Base-by-base conservation (phyloP, 2,113 vertebrate species). In the Tamias sibiricus region DNA sequence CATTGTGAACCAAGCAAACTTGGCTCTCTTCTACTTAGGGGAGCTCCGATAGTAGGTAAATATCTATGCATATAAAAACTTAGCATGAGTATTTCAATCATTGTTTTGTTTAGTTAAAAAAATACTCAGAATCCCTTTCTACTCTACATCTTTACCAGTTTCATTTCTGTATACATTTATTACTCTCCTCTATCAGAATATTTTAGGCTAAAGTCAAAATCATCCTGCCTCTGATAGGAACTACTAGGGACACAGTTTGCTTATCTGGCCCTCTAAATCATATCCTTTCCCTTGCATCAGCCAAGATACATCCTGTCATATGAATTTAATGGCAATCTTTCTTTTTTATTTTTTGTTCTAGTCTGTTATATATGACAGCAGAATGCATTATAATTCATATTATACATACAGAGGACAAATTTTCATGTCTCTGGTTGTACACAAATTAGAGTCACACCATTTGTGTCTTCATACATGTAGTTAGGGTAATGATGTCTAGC, bases 201-300 rank as follows among this genome's bases (percentile, higher is more conserved):
- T 42, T 83, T 93, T 57, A 91, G 44, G 11, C 30, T 81, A 49
- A 52, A 77, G 22, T 68, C 16, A 76, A 84, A 94, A 87, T 92
- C 77, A 66, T 8, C 20, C 35, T 84, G 13, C 20, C 54, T 47
- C 4, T 81, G 8, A 30, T 57, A 68, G 47, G 20, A 94, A 35
- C 8, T 82, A 32, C 1, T 44, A 74, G 30, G 42, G 71, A 49
- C 2, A 42, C 30, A 35, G 8, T 88, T 95, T 86, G 22, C 49
- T 80, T 90, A 77, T 24, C 24, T 91, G 68, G 22, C 26, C 30
- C 14, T 96, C 93, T 96, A 93, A 96, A 82, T 79, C 47, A 44
- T 49, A 37, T 71, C 20, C 5, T 80, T 87, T 82, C 32, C 42
- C 10, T 86, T n/a, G 1, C 3, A 82, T 91, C 32, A 80, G 10